Percentiles rank a stretch among this genome's conserved stretches.
Conservation (phyloP, 2,888 invertebrate species). For the Pemphredon lugubris region DNA sequence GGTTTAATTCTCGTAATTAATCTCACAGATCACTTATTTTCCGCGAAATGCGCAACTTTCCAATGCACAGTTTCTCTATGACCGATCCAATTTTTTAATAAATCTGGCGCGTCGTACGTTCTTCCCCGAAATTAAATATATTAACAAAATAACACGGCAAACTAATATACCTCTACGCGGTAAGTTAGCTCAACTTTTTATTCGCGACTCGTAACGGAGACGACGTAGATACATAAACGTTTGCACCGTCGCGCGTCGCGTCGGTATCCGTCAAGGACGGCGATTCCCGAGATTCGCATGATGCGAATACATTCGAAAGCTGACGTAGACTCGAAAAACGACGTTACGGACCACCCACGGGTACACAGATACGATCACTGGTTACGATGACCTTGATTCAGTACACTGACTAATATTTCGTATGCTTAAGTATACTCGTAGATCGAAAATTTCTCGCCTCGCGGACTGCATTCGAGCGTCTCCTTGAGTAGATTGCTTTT, state of each 20-base stretch:
- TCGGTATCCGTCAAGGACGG: not conserved
- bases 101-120: too few species aligned
- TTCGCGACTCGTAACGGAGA: too few species aligned
- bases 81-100: too few species aligned
- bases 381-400: slow-evolving; percentile 15
- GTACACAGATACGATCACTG: slow-evolving; percentile 11
- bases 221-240: not conserved
- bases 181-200: too few species aligned
- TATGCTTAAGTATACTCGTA: not conserved
- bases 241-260: not conserved
- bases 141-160: too few species aligned
- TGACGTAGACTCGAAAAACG: slow-evolving; percentile 10
- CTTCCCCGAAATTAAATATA: too few species aligned
- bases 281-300: slow-evolving; percentile 5
- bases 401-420: not conserved
- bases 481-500: not conserved
- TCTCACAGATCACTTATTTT: too few species aligned
- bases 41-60: too few species aligned
- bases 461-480: not conserved
- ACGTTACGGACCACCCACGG: slow-evolving; percentile 33
- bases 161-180: too few species aligned
- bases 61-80: too few species aligned
- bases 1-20: too few species aligned
- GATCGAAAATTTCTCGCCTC: not conserved
- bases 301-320: slow-evolving; percentile 12